Base-by-base conservation (phyloP, 1,140 invertebrate species). In the Phocides pigmalion region DNA sequence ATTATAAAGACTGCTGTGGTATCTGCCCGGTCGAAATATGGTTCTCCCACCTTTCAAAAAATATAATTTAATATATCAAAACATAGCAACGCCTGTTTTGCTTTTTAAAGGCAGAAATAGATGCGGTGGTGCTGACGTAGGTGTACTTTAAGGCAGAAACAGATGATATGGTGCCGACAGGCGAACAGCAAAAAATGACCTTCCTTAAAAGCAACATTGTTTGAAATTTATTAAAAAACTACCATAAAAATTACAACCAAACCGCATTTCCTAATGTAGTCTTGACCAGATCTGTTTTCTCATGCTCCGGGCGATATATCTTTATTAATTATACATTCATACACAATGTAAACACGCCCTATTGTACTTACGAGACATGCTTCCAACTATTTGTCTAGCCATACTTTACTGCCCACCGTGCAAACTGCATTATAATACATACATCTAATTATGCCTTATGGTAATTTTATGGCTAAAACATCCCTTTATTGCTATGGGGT, bases 301-400 rank as follows among this genome's bases (percentile, higher is more conserved):
- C 85, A 88, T 81, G 79, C 74, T 63, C 72, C 44, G 51, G 56
- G 72, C 66, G 56, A 79, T 79, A 84, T 77, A 79, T 82, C 77
- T 76, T 72, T 77, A 89, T 89, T 86, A 89, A 84, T 89, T 89
- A 89, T 89, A 82, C 84, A 89, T 89, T 87, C 84, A 75, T 75
- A 69, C 64, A 75, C 79, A 86, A 89, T 86, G 84, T 89, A 89
- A 89, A 89, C 86, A 89, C 67, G 69, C 63, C 32, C 53, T 75
- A 74, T 84, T 84, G 84, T 84, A 47, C 46, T 46, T 74, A 65
- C 70, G 70, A 66, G 68, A 68, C 66, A 49, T 63, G 50, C 66
- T 65, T 75, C 65, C 8, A 41, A 53, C 68, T 74, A 68, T 73
- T 78, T 74, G 70, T 79, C 77, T 79, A 82, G 71, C 68, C 56